Conservation (phyloP, 2,888 invertebrate genomes). For the Chrysotoxum bicinctum region DNA sequence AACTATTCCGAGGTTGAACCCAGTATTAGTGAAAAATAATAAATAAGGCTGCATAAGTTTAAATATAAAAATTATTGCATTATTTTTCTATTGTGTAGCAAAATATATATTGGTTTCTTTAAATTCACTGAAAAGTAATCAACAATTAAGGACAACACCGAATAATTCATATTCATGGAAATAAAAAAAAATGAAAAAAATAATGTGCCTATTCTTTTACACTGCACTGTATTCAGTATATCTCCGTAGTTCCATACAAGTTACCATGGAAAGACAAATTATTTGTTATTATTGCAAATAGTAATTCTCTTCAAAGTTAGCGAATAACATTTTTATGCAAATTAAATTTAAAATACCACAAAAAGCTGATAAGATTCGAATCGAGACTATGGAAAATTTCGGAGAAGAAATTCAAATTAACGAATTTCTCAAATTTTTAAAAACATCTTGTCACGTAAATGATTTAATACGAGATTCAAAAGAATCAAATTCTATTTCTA, state of each 20-base stretch:
- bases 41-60: too few species aligned
- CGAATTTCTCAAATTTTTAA: conserved; percentile 81
- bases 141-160: too few species aligned
- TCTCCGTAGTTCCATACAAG: too few species aligned
- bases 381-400: conserved; percentile 51
- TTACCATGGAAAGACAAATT: not conserved
- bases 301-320: not conserved
- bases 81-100: too few species aligned
- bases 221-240: not conserved
- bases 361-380: not conserved
- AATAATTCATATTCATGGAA: too few species aligned
- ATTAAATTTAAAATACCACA: not conserved
- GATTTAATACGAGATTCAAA: conserved; percentile 78
- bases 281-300: conserved; percentile 3
- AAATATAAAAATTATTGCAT: too few species aligned
- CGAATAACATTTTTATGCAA: not conserved
- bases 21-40: too few species aligned
- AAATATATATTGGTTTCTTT: too few species aligned
- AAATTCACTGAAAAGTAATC: too few species aligned
- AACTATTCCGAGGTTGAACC: too few species aligned
- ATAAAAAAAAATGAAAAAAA: not conserved
- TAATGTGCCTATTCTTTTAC: not conserved
- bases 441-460: conserved; percentile 81
- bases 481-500: conserved; percentile 67
- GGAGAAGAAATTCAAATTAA: conserved; percentile 77